Conservation (phyloP, 2,888 invertebrate species). For the Ferdinandea cuprea region DNA sequence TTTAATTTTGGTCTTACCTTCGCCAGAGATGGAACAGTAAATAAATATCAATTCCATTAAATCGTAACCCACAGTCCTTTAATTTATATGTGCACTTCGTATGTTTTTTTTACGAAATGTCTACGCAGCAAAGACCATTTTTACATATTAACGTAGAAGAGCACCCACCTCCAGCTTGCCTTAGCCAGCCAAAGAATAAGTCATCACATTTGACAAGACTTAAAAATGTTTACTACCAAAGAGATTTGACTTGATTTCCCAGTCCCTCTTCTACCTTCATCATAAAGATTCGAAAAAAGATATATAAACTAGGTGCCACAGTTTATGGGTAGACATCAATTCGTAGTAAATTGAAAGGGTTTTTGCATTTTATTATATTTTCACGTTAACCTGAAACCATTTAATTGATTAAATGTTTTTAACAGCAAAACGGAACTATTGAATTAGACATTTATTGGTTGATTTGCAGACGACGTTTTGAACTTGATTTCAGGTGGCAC, state of each 20-base stretch:
- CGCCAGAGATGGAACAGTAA: too few species aligned
- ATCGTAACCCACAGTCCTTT: too few species aligned
- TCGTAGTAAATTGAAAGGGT: constrained; percentile 48
- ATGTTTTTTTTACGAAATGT: too few species aligned
- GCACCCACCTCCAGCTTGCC: too few species aligned
- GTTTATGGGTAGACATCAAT: constrained; percentile 47
- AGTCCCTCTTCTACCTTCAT: neutral
- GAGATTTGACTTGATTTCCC: constrained; percentile 20
- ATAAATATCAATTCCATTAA: too few species aligned
- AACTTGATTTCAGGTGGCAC: constrained; percentile 15
- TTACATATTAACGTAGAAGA: too few species aligned
- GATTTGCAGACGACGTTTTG: neutral
- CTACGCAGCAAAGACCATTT: too few species aligned
- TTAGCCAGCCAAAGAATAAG: too few species aligned
- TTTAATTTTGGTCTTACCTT: too few species aligned
- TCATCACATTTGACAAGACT: neutral
- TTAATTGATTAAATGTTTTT: constrained; percentile 40
- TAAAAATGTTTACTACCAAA: constrained; percentile 24
- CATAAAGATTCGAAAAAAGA: constrained; percentile 1
- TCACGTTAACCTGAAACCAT: constrained; percentile 4
- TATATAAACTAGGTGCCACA: constrained; percentile 4
- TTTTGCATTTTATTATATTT: constrained; percentile 17
- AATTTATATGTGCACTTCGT: too few species aligned
- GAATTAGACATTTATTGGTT: constrained; percentile 10
- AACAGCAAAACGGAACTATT: constrained; percentile 9